Conservation (phyloP, 1,140 invertebrate species). For the Eumeta japonica region DNA sequence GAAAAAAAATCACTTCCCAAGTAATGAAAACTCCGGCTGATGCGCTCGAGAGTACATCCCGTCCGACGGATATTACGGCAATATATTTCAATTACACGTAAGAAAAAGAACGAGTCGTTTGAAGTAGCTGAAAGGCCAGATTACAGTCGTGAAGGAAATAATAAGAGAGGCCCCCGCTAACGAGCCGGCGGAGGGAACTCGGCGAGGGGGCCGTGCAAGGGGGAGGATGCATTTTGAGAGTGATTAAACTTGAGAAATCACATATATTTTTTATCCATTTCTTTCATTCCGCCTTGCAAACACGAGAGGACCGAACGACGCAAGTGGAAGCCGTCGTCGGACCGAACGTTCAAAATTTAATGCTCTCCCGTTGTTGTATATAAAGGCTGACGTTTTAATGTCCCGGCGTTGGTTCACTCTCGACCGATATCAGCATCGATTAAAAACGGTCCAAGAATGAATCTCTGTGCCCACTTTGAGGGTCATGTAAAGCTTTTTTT, state of each 20-base stretch:
- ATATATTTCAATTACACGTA: conserved; percentile 58
- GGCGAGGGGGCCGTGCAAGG: conserved; percentile 34
- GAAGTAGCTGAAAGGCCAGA: conserved; percentile 51
- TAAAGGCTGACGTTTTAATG: no score
- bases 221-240: conserved; percentile 18
- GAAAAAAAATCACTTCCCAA: conserved; percentile 50
- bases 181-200: conserved; percentile 38
- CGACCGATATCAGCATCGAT: no score
- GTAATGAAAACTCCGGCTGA: conserved; percentile 53
- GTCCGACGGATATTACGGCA: conserved; percentile 53
- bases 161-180: conserved; percentile 47
- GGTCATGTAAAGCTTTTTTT: no score
- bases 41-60: conserved; percentile 41
- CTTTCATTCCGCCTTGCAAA: no score
- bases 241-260: conserved; percentile 26
- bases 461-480: no score
- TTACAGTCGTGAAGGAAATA: conserved; percentile 47
- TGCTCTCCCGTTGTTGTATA: no score
- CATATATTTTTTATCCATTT: no score
- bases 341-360: no score
- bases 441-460: no score
- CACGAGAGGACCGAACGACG: no score
- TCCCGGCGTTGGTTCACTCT: no score
- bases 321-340: no score
- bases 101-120: conserved; percentile 56